A percentile compares a stretch with the other conserved stretches of the same genome.
Conservation (phyloP, 2,113 vertebrate genomes). For the Paralichthys olivaceus region DNA sequence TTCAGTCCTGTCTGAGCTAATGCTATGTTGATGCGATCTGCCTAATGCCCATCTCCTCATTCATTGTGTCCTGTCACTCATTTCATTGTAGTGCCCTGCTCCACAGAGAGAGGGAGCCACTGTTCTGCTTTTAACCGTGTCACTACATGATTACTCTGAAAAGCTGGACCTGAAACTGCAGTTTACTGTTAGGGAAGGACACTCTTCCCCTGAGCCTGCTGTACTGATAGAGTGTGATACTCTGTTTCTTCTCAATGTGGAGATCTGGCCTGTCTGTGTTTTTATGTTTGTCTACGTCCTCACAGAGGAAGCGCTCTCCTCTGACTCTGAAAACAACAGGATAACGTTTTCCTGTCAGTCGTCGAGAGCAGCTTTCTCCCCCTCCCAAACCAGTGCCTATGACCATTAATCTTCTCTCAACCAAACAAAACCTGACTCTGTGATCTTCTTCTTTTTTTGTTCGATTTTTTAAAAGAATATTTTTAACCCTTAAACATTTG, state of each 20-base stretch:
- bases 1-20: slow-evolving; percentile 55
- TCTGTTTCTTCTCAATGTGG: slow-evolving; percentile 43
- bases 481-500: slow-evolving; percentile 68
- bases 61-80: slow-evolving; percentile 13
- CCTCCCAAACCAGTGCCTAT: slow-evolving; percentile 74
- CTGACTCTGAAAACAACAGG: slow-evolving; percentile 36
- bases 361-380: slow-evolving; percentile 28
- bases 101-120: slow-evolving; percentile 46
- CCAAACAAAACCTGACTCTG: slow-evolving; percentile 68
- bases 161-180: slow-evolving; percentile 52
- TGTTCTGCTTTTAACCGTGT: slow-evolving; percentile 13
- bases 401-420: slow-evolving; percentile 54
- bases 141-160: slow-evolving; percentile 35
- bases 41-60: slow-evolving; percentile 34
- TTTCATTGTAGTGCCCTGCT: slow-evolving; percentile 38
- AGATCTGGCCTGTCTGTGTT: slow-evolving; percentile 39
- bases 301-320: slow-evolving; percentile 31
- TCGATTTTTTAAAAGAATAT: slow-evolving; percentile 53
- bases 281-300: slow-evolving; percentile 32
- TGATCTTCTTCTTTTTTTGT: slow-evolving; percentile 47
- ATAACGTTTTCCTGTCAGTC: slow-evolving; percentile 16
- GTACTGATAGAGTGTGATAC: slow-evolving; percentile 31
- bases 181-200: slow-evolving; percentile 20
- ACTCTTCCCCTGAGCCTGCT: slow-evolving; percentile 18
- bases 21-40: slow-evolving; percentile 46